Evolutionary conservation across 2,113 vertebrate species (phyloP).

Genomic region (Uropsilus gracilis): DNA sequence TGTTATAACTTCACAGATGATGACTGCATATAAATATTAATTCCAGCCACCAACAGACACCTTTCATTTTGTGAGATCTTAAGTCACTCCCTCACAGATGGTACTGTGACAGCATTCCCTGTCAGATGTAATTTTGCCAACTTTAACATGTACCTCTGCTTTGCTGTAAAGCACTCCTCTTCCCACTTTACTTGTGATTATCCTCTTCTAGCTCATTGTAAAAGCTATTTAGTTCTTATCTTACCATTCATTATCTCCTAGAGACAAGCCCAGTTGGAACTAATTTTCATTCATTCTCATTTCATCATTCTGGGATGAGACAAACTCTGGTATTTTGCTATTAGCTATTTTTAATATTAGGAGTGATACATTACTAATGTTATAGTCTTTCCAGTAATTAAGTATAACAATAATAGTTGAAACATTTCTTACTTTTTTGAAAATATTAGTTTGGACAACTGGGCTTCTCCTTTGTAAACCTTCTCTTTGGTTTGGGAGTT

Average conservation of each 20-base stretch:
- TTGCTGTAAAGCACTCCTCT: not conserved
- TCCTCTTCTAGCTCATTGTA: not conserved
- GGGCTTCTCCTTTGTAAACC: not conserved
- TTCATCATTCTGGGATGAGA: not conserved
- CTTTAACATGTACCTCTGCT: not conserved
- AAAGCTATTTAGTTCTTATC: constrained; percentile 5
- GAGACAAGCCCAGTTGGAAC: constrained; percentile 16
- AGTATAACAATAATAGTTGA: not conserved
- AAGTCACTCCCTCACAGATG: constrained; percentile 1
- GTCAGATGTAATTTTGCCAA: not conserved
- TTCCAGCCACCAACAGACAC: not conserved
- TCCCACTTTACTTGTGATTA: not conserved
- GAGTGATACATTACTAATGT: not conserved
- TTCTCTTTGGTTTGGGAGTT: not conserved
- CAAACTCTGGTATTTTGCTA: not conserved
- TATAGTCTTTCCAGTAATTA: not conserved
- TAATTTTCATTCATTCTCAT: constrained; percentile 20
- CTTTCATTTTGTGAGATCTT: not conserved
- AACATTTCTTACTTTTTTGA: not conserved
- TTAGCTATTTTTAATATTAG: constrained; percentile 8
- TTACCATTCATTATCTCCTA: not conserved
- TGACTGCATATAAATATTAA: not conserved
- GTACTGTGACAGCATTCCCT: not conserved
- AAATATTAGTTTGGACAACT: constrained; percentile 40
- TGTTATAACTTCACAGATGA: not conserved